Base-by-base conservation (phyloP, 2,113 vertebrate species). In the Scopus umbretta region DNA sequence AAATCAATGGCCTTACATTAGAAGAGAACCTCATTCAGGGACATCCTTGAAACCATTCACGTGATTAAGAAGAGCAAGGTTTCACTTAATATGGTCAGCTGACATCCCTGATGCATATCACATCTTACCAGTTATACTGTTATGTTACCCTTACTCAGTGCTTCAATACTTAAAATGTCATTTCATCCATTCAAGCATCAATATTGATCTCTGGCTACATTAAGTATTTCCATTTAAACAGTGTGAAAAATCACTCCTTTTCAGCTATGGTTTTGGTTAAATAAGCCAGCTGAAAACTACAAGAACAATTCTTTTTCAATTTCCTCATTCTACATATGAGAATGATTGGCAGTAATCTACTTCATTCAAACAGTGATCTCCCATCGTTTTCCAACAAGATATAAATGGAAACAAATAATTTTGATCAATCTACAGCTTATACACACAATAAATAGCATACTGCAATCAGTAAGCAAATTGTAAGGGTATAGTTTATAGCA, bases 341-440 rank as follows among this genome's bases (percentile, higher is more conserved):
- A 85, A 92, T 81, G 83, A 94, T 29, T 89, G 80, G 45, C 73
- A 92, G 66, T 34, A 93, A 83, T 80, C 68, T 94, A 30, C 72
- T 82, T 79, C n/a, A 62, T 56, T 92, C 93, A 88, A 95, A 85
- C 56, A 78, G 82, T 50, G 87, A 93, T 87, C 23, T 80, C 93
- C 92, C 72, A 74, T 45, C 66, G 81, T 55, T 95, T 94, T 94
- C 72, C 79, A 93, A 72, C 80, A 92, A 78, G 65, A 85, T 78
- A 84, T 49, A 93, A 87, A 94, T 36, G 70, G 71, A 91, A 97
- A 78, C 85, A 96, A 96, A 95, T 96, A 93, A 92, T 94, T 95
- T 91, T 84, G 81, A 87, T 94, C 90, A 91, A 74, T 88, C 78
- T 92, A 59, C 61, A 95, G 26, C 42, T 86, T 92, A 90, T 36